Percentiles rank a stretch among this genome's conserved stretches.
phyloP scores from a whole-genome alignment of 2,113 vertebrate genomes.

The Thunnus maccoyii region DNA sequence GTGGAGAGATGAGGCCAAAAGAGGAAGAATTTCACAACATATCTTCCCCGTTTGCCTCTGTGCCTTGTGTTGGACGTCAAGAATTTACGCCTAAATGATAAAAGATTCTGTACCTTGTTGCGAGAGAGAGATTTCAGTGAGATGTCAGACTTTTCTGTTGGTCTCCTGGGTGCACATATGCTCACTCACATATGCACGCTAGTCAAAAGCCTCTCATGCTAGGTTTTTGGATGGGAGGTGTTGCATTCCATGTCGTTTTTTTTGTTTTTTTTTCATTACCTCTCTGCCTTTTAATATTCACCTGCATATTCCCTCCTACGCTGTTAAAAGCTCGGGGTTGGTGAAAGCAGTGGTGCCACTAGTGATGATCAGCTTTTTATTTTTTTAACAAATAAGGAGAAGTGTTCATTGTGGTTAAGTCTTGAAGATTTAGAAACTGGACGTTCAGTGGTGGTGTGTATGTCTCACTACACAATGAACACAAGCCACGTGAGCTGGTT shows the following conservation, averaged over 20 bases:
- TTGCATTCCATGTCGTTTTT: slow-evolving; percentile 64
- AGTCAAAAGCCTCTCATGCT: slow-evolving; percentile 43
- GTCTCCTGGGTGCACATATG: slow-evolving; percentile 45
- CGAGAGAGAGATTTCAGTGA: slow-evolving; percentile 18
- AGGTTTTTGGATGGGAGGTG: slow-evolving; percentile 30
- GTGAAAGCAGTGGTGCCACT: slow-evolving; percentile 38
- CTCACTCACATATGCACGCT: slow-evolving; percentile 49
- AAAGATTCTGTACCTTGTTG: slow-evolving; percentile 44
- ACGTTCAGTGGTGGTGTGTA: neutral
- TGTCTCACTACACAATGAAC: slow-evolving; percentile 21
- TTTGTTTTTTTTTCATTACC: slow-evolving; percentile 25
- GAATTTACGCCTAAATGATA: slow-evolving; percentile 8
- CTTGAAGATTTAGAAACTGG: slow-evolving; percentile 33
- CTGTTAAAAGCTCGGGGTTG: slow-evolving; percentile 32
- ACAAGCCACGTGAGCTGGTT: slow-evolving; percentile 43
- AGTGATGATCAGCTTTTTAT: neutral
- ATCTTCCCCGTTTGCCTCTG: slow-evolving; percentile 59
- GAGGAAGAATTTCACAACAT: slow-evolving; percentile 50
- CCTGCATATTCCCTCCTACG: slow-evolving; percentile 28
- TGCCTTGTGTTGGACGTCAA: slow-evolving; percentile 67
- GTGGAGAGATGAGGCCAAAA: slow-evolving; percentile 58
- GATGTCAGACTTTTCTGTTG: slow-evolving; percentile 42
- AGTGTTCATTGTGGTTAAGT: slow-evolving; percentile 24
- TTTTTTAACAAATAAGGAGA: slow-evolving; percentile 41
- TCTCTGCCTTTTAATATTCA: slow-evolving; percentile 61